Evolutionary conservation across 2,797 vertebrate genomes (phyloP), one percentile per base, ranked within the genome.

Genomic region (Peromyscus aztecus): DNA sequence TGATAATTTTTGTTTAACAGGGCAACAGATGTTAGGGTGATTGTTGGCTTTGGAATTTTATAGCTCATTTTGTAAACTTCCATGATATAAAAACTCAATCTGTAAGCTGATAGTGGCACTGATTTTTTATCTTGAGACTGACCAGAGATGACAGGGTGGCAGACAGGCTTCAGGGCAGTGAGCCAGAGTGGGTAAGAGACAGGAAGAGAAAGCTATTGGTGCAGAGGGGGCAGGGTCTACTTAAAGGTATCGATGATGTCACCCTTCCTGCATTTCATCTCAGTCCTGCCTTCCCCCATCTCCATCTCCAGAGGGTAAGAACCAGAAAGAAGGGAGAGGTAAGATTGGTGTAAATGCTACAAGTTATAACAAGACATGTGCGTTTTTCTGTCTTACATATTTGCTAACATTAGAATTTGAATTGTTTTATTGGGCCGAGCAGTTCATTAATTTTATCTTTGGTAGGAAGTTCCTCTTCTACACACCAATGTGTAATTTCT

Each of bases 81-180:
- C n/a, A 81, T 57, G 89, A 63, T 71, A 95, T 93, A 73, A 81
- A 95, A 96, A 75, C 31, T 59, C 89, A 82, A 40, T 82, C 82
- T 90, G 31, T 34, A 77, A 91, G 16, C 49, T n/a, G n/a, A n/a
- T 46, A 24, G 43, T n/a, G 78, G 59, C 2, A 23, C 12, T n/a
- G 29, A 40, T n/a, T 67, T 87, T 85, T 77, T 46, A 65, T 63
- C 61, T 59, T 65, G 37, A 29, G 76, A 40, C 69, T 63, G 73
- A 88, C 27, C 43, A 86, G 55, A 57, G 24, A 24, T 65, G 61
- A 77, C 21, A 49, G 4, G 8, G 23, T 37, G 83, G 49, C 37
- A 77, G 31, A 24, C 65, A 49, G 0, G 2, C 21, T 67, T 55
- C 23, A 57, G 17, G 88, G 80, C 2, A 34, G 59, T 49, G 52